These are phyloP conservation scores for Brachypalpus laphriformis DNA, from an alignment of 2,888 invertebrate species.

Conservation along the genomic window DNA sequence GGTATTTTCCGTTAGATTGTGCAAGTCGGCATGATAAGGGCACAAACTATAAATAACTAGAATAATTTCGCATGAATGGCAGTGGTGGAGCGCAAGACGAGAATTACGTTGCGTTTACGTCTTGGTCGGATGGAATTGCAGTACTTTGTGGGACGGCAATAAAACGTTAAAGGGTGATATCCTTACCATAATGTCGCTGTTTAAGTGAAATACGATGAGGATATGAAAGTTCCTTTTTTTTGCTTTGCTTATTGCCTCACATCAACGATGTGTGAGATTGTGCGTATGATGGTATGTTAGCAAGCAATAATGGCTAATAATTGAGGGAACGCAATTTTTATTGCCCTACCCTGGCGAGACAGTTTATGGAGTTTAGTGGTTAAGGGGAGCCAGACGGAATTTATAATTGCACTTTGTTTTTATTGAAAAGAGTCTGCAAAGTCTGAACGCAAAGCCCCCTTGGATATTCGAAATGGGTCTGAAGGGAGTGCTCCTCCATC, in stretches of 20 bases:
- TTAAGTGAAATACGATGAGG: constrained; percentile 29
- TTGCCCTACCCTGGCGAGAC: not conserved
- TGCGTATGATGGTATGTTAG: not conserved
- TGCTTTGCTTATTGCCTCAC: not conserved
- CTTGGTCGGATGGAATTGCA: constrained; percentile 44
- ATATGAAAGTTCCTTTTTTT: not conserved
- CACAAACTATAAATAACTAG: constrained; percentile 49
- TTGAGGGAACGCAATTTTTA: constrained; percentile 2
- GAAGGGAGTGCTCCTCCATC: too few species aligned
- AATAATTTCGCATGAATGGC: constrained; percentile 15
- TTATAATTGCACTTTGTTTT: not conserved
- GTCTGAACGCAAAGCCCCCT: not conserved
- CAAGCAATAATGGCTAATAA: not conserved
- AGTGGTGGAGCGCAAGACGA: constrained; percentile 6
- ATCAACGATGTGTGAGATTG: constrained; percentile 5
- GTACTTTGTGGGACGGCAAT: constrained; percentile 21
- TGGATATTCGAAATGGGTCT: too few species aligned
- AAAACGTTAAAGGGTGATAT: constrained; percentile 47
- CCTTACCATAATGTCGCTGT: constrained; percentile 44
- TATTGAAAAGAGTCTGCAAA: not conserved
- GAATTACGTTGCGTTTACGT: constrained; percentile 41
- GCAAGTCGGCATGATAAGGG: constrained; percentile 39
- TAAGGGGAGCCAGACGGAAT: constrained; percentile 7
- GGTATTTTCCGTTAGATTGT: constrained; percentile 51
- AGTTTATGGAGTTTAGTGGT: not conserved